Evolutionary conservation across 1,140 invertebrate species (phyloP).

Genomic region (silkworm (Bombyx mori)): ASM3026992v2 NC_085118.1:4007001-4007500

Average conservation of each 20-base stretch:
- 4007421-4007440: constrained; percentile 17
- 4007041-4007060: too few relatives aligned
- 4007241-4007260: constrained; percentile 56
- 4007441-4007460: constrained; percentile 46
- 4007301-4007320: constrained; percentile 33
- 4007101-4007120: constrained; percentile 44
- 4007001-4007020: too few relatives aligned
- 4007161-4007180: constrained; percentile 64
- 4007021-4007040: too few relatives aligned
- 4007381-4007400: constrained; percentile 25
- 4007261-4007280: constrained; percentile 63
- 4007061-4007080: too few relatives aligned
- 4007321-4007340: constrained; percentile 30
- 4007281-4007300: constrained; percentile 54
- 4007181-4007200: constrained; percentile 57
- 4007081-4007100: neutral
- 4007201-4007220: constrained; percentile 59
- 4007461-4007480: constrained; percentile 47
- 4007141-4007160: constrained; percentile 54
- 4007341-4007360: constrained; percentile 16
- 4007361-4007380: constrained; percentile 1
- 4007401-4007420: neutral
- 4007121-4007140: constrained; percentile 35
- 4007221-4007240: constrained; percentile 54
- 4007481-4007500: constrained; percentile 37